Percentiles rank a stretch among this genome's conserved stretches.
phyloP scores from a whole-genome alignment of 2,888 invertebrate species.

The Thymelicus acteon region DNA sequence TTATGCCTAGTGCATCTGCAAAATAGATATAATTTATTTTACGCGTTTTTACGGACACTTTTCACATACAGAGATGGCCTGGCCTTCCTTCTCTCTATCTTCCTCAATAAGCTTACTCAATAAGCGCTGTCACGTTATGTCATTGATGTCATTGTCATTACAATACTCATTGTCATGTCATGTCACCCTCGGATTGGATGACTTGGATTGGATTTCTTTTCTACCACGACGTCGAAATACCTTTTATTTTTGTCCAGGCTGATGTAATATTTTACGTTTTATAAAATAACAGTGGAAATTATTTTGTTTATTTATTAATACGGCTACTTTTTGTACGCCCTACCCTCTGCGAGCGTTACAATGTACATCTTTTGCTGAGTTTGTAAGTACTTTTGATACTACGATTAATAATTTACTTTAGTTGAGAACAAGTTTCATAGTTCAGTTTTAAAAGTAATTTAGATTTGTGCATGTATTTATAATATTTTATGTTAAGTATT shows the following conservation, averaged over 20 bases:
- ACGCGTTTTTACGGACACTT: too few relatives aligned
- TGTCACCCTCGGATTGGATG: not conserved
- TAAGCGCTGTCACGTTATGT: too few relatives aligned
- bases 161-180: too few relatives aligned
- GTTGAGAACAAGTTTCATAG: not conserved
- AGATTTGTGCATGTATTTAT: not conserved
- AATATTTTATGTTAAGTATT: too few relatives aligned
- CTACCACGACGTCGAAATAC: not conserved
- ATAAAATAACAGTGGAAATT: not conserved
- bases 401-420: constrained; percentile 8
- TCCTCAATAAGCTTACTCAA: too few relatives aligned
- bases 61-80: too few relatives aligned
- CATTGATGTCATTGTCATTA: too few relatives aligned
- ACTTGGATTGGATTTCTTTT: not conserved
- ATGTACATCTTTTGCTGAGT: constrained; percentile 38
- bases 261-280: constrained; percentile 2
- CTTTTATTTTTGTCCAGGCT: not conserved
- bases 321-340: not conserved
- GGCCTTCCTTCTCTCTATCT: too few relatives aligned
- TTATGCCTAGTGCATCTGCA: too few relatives aligned
- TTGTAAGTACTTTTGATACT: constrained; percentile 40
- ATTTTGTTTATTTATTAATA: not conserved
- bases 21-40: too few relatives aligned
- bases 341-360: constrained; percentile 10
- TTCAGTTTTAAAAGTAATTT: not conserved